Base-by-base conservation (phyloP, 1,140 invertebrate genomes). In the Papilio polytes region DNA sequence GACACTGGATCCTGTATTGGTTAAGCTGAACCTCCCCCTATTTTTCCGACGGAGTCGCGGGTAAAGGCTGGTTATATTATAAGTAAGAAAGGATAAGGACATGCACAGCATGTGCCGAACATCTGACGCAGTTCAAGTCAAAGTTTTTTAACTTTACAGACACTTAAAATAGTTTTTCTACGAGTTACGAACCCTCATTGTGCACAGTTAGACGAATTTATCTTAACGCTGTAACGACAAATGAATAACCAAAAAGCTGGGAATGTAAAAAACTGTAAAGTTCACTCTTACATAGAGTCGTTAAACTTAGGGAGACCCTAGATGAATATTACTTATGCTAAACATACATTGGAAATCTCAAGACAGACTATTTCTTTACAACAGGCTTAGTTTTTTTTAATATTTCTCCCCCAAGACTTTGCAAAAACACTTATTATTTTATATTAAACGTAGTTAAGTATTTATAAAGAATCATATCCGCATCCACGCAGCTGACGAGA, bases 111-210 rank as follows among this genome's bases (percentile, higher is more conserved):
- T 70, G 63, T 70, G 63, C 6, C 12, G 10, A 31, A 70, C 63
- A 70, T 70, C 63, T 70, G 63, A 31, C 63, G 22, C 63, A n/a
- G 22, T 36, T 3, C 13, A 70, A 15, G 22, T 31, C 20, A 59
- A 59, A 20, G 56, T 70, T 70, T 70, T 70, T 31, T 70, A 63
- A 63, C 59, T 63, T 12, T 63, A 63, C 20, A 26, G 59, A 63
- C 59, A 22, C 20, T 22, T 20, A 26, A 63, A 63, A 26, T 63
- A 63, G 59, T 26, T 63, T 59, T 63, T 26, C 10, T 63, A 26
- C 22, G 20, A 22, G 20, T 26, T 41, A 41, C 36, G 6, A 41
- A 0, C 2, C 59, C 59, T 22, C 20, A 26, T 63, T 63, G 56
- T 51, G 13, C 15, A 3, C 48, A 15, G 12, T 15, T 22, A 22